A percentile compares a stretch with the other conserved stretches of the same genome.
Evolutionary conservation across 92 coral and sea anemone species (phyloP).

Genomic region (Bergia puertoricense): DNA sequence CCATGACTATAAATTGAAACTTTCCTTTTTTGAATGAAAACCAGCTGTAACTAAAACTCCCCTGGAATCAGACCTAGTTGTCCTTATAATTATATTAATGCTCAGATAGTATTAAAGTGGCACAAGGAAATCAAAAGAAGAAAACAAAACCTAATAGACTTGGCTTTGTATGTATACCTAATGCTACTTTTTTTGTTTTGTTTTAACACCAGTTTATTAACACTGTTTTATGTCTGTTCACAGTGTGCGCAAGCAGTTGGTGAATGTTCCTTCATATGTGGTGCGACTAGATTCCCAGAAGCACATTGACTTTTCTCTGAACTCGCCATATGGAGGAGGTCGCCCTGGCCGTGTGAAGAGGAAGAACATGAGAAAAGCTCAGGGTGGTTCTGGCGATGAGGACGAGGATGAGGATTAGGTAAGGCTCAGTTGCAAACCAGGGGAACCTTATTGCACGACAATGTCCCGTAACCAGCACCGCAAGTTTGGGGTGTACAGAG

Average conservation of each 20-base stretch:
- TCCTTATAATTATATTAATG: too few species aligned
- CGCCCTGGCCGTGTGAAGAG: slow-evolving; percentile 99
- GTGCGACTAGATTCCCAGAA: slow-evolving; percentile 99
- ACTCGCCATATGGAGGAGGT: slow-evolving; percentile 99
- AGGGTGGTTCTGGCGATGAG: slow-evolving; percentile 84
- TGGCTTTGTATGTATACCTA: not conserved
- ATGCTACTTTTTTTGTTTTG: too few species aligned
- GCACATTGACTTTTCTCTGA: slow-evolving; percentile 99
- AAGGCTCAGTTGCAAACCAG: slow-evolving; percentile 21
- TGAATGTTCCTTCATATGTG: slow-evolving; percentile 95
- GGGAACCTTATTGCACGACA: not conserved
- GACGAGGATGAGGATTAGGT: slow-evolving; percentile 99
- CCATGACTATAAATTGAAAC: too few species aligned
- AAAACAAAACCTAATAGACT: too few species aligned
- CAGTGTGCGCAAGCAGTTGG: slow-evolving; percentile 99
- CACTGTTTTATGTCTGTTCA: slow-evolving; percentile 9
- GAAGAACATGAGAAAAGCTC: slow-evolving; percentile 95
- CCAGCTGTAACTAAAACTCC: too few species aligned
- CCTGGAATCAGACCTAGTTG: too few species aligned
- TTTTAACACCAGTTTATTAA: not conserved
- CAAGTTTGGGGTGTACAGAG: not conserved
- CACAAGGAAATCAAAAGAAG: too few species aligned
- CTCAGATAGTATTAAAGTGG: too few species aligned
- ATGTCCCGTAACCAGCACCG: not conserved
- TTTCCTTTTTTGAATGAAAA: too few species aligned